A percentile compares a stretch with the other conserved stretches of the same genome.
Conservation (phyloP, 2,797 vertebrate genomes). For the Nasua narica region DNA sequence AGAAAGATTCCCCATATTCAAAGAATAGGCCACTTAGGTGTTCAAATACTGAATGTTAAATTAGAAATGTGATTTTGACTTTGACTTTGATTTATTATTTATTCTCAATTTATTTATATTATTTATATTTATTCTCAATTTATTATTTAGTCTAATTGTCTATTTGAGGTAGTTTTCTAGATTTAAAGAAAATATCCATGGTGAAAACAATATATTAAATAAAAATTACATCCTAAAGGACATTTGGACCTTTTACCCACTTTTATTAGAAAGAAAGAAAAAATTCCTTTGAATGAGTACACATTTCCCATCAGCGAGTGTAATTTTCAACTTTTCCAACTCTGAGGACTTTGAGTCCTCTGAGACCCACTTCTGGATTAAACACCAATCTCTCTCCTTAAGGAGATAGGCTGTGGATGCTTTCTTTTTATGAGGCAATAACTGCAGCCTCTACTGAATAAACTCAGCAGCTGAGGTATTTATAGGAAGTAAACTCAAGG, state of each 20-base stretch:
- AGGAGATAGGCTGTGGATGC: background rate
- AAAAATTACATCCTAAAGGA: background rate
- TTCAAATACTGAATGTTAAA: background rate
- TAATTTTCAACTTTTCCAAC: slow-evolving; percentile 25
- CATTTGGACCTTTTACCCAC: background rate
- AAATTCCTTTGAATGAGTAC: background rate
- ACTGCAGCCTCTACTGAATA: slow-evolving; percentile 50
- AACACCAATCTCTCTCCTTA: slow-evolving; percentile 34
- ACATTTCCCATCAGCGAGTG: background rate
- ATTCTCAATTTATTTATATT: background rate
- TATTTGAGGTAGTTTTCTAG: background rate
- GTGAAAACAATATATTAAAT: background rate
- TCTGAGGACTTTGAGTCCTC: background rate
- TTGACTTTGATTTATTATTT: slow-evolving; percentile 20
- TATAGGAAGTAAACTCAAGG: slow-evolving; percentile 60
- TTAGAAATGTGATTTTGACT: background rate
- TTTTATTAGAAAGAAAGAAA: slow-evolving; percentile 2
- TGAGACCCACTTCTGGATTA: slow-evolving; percentile 17
- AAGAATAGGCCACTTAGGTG: background rate
- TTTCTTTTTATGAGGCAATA: slow-evolving; percentile 62
- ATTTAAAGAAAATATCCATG: background rate
- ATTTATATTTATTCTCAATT: background rate
- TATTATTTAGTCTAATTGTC: slow-evolving; percentile 23
- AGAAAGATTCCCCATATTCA: background rate
- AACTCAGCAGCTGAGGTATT: slow-evolving; percentile 42